phyloP scores from a whole-genome alignment of 2,888 invertebrate genomes.

The Hyalella azteca region DNA sequence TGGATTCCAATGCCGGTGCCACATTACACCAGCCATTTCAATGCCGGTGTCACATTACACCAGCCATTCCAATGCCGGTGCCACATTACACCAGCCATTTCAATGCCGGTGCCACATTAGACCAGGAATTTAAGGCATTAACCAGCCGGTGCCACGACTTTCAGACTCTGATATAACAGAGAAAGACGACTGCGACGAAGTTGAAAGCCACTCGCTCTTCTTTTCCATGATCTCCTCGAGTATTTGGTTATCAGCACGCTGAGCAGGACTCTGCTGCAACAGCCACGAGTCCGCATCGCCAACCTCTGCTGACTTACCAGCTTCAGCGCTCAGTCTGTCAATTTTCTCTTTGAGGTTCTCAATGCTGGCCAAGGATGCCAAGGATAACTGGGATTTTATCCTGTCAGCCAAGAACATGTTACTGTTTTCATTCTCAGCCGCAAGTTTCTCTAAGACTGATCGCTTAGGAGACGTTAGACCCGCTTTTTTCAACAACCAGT shows the following conservation, averaged over 20 bases:
- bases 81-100: no score
- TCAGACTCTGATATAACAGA: constrained; percentile 4
- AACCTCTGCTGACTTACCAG: neutral
- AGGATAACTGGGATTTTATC: neutral
- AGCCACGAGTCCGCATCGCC: neutral
- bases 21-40: no score
- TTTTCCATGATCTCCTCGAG: neutral
- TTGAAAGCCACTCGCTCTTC: constrained; percentile 23
- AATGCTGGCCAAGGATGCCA: neutral
- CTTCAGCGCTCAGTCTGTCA: neutral
- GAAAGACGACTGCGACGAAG: constrained; percentile 4
- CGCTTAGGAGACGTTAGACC: neutral
- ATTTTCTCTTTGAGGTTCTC: constrained; percentile 1
- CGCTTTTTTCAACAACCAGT: neutral
- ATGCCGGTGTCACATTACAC: no score
- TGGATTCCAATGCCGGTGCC: no score
- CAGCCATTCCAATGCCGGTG: no score
- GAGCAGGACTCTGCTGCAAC: constrained; percentile 6
- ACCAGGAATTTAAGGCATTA: neutral
- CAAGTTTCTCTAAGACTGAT: neutral
- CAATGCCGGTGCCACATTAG: no score
- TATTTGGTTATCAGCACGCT: neutral
- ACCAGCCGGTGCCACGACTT: constrained; percentile 1
- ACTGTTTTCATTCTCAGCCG: neutral
- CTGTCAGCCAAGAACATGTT: neutral